These are phyloP conservation scores for Aleadryas rufinucha DNA, from an alignment of 2,113 vertebrate genomes.

Conservation along the genomic window DNA sequence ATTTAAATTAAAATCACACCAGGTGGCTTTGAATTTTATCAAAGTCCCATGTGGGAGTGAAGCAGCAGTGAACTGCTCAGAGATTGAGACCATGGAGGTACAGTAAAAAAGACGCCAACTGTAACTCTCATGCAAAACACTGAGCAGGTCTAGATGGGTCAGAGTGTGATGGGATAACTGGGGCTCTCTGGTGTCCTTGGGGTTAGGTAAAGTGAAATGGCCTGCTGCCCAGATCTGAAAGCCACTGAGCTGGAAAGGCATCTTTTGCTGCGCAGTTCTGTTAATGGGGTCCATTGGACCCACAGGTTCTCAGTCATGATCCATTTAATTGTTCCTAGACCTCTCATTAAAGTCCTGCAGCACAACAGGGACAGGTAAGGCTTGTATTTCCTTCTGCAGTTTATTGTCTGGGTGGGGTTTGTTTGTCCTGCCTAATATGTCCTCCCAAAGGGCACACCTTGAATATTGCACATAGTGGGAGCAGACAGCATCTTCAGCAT, in stretches of 20 bases:
- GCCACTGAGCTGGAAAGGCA: not conserved
- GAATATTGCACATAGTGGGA: not conserved
- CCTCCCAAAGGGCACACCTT: not conserved
- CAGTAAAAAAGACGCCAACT: not conserved
- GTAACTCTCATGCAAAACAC: not conserved
- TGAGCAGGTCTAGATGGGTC: not conserved
- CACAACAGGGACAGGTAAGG: not conserved
- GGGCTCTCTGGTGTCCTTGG: not conserved
- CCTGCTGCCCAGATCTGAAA: not conserved
- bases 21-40: conserved; percentile 31
- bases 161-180: not conserved
- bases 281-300: not conserved
- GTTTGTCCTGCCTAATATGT: not conserved
- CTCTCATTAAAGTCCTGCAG: not conserved
- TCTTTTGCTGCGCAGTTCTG: not conserved
- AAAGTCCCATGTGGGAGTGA: not conserved
- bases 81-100: not conserved
- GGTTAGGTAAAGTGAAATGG: not conserved
- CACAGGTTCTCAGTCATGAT: not conserved
- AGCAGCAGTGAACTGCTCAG: not conserved
- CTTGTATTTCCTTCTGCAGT: not conserved
- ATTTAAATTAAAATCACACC: conserved; percentile 51
- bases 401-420: not conserved
- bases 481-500: not conserved
- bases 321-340: not conserved